Base-by-base conservation (phyloP, 2,797 vertebrate species). In the Manis pentadactyla region DNA sequence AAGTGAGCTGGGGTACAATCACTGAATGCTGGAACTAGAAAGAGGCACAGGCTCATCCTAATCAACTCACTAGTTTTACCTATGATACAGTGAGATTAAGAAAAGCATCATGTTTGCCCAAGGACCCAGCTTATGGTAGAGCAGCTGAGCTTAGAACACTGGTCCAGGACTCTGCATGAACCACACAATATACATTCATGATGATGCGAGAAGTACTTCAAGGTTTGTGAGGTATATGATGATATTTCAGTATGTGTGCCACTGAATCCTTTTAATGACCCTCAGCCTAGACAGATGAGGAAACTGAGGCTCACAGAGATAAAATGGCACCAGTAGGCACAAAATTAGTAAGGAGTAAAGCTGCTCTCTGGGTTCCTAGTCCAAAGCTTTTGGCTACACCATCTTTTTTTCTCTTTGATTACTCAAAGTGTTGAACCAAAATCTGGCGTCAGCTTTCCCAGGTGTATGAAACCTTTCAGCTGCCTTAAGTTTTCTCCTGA, bases 391-490 rank as follows among this genome's bases (percentile, higher is more conserved):
- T 61, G 55, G 34, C 29, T 4, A 14, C 0, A 25, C 2, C 7
- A 15, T 37, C 18, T 10, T n/a, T 37, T 81, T 29, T 82, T 1
- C 34, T 71, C 25, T 75, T 13, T 17, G 37, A 49, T 49, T 34
- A 51, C 9, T 7, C 21, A 18, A 46, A 92, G 37, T n/a, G 92
- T 51, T 74, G 29, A 89, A 37, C 19, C 64, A 18, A 27, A 88
- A 49, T 73, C 66, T 61, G 34, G 3, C 55, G 87, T 71, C 15
- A 14, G 4, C 13, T 51, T 1, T 5, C 14, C 34, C 1, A 46
- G 19, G 0, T 25, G 2, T 7, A 19, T 15, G 51, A 39, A 82
- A 18, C 31, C 5, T 83, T 53, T 7, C 0, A 7, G 39, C 25
- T 83, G 27, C 31, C 27, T 25, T 59, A n/a, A 17, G 34, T 84